These are phyloP conservation scores for Plagodis dolabraria DNA, from an alignment of 2,888 invertebrate species.

Conservation along the genomic window DNA sequence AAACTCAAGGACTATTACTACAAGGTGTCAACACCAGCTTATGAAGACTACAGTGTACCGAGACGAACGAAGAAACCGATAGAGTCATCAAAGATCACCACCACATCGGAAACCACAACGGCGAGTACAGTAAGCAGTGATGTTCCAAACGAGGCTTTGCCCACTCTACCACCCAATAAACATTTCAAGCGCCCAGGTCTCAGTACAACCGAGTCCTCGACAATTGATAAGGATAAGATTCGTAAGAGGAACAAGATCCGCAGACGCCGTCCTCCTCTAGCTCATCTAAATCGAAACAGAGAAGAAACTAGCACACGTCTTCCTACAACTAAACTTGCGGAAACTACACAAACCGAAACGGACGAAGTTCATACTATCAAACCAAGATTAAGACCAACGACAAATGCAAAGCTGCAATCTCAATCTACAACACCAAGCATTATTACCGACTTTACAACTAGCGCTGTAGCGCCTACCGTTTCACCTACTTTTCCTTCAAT, in stretches of 20 bases:
- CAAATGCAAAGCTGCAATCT: conserved; percentile 56
- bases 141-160: conserved; percentile 62
- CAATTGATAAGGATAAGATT: conserved; percentile 65
- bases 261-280: conserved; percentile 72
- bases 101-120: conserved; percentile 53
- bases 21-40: conserved; percentile 71
- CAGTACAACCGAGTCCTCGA: conserved; percentile 40
- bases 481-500: conserved; percentile 75
- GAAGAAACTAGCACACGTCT: conserved; percentile 56
- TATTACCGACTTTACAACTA: conserved; percentile 75
- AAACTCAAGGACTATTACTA: conserved; percentile 80
- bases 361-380: conserved; percentile 70
- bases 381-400: conserved; percentile 66
- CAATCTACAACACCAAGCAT: conserved; percentile 74
- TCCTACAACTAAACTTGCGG: conserved; percentile 51
- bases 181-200: conserved; percentile 75
- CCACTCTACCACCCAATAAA: conserved; percentile 75
- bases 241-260: conserved; percentile 77
- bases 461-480: conserved; percentile 71
- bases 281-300: conserved; percentile 57
- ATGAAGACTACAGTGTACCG: conserved; percentile 62
- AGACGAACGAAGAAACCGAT: conserved; percentile 73
- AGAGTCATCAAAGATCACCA: conserved; percentile 52
- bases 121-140: conserved; percentile 57
- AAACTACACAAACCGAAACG: conserved; percentile 51